Evolutionary conservation across 2,888 invertebrate genomes (phyloP).

Genomic region (Onchidella celtica): DNA sequence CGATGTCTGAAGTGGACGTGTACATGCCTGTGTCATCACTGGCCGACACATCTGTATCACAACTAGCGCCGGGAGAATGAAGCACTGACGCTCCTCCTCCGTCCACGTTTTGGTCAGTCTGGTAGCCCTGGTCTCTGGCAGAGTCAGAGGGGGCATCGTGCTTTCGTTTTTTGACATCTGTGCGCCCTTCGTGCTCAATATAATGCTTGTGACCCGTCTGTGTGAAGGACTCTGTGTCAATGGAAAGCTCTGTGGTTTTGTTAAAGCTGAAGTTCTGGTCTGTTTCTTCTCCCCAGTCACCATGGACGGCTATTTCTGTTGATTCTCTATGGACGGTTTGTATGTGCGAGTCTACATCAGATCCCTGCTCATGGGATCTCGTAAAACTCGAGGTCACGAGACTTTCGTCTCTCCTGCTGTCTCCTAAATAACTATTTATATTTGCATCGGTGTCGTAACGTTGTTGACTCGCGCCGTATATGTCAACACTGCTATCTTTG

Average conservation of each 20-base stretch:
- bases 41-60: slow-evolving; percentile 40
- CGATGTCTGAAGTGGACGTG: slow-evolving; percentile 25
- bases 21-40: slow-evolving; percentile 48
- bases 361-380: too few relatives aligned
- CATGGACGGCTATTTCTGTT: too few relatives aligned
- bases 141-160: not conserved
- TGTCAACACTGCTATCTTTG: too few relatives aligned
- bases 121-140: slow-evolving; percentile 7
- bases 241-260: slow-evolving; percentile 25
- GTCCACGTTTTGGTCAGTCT: slow-evolving; percentile 1
- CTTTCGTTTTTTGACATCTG: slow-evolving; percentile 20
- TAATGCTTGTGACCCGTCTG: slow-evolving; percentile 2
- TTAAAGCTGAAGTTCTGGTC: not conserved
- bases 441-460: too few relatives aligned
- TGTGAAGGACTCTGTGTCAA: slow-evolving; percentile 1
- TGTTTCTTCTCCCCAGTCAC: not conserved
- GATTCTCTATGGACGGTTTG: too few relatives aligned
- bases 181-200: slow-evolving; percentile 1
- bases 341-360: too few relatives aligned
- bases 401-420: too few relatives aligned
- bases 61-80: slow-evolving; percentile 23
- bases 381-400: too few relatives aligned
- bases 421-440: too few relatives aligned
- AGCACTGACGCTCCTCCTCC: slow-evolving; percentile 16
- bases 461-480: too few relatives aligned